Percentiles rank a stretch among this genome's conserved stretches.
Evolutionary conservation across 2,888 invertebrate species (phyloP).

Genomic region (Gymnosoma rotundatum): DNA sequence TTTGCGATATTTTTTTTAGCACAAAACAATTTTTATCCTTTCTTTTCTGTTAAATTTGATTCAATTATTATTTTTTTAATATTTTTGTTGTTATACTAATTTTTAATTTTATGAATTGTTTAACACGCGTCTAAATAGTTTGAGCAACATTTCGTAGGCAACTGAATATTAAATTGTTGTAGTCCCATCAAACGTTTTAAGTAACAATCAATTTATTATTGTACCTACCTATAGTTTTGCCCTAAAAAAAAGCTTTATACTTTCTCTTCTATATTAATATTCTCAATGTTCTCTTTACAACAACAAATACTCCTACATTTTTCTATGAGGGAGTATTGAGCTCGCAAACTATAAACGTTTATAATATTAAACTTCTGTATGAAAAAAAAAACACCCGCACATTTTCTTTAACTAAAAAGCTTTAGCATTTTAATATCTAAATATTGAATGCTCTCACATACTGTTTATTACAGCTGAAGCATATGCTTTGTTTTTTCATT

Average conservation of each 20-base stretch:
- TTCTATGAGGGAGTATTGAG: constrained; percentile 44
- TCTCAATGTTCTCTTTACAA: not conserved
- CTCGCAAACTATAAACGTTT: constrained; percentile 41
- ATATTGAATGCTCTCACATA: not conserved
- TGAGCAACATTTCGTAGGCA: constrained; percentile 67
- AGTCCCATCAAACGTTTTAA: constrained; percentile 58
- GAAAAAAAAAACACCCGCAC: constrained; percentile 41
- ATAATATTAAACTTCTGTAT: constrained; percentile 18
- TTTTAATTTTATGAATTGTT: constrained; percentile 13
- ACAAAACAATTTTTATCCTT: not conserved
- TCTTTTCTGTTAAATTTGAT: too few relatives aligned
- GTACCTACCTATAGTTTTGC: constrained; percentile 22
- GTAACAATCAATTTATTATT: constrained; percentile 55
- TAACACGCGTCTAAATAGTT: constrained; percentile 60
- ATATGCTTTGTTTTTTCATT: too few relatives aligned
- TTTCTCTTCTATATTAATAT: not conserved
- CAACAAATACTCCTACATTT: constrained; percentile 5
- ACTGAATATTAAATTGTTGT: constrained; percentile 67
- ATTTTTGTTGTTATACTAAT: not conserved
- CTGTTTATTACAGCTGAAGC: too few relatives aligned
- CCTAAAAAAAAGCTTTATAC: constrained; percentile 40
- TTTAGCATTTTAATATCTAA: not conserved
- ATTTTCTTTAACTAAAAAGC: constrained; percentile 10
- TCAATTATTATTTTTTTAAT: constrained; percentile 10
- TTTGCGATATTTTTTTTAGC: not conserved